Base-by-base conservation (phyloP, 2,888 invertebrate species). In the Conchocele bisecta region DNA sequence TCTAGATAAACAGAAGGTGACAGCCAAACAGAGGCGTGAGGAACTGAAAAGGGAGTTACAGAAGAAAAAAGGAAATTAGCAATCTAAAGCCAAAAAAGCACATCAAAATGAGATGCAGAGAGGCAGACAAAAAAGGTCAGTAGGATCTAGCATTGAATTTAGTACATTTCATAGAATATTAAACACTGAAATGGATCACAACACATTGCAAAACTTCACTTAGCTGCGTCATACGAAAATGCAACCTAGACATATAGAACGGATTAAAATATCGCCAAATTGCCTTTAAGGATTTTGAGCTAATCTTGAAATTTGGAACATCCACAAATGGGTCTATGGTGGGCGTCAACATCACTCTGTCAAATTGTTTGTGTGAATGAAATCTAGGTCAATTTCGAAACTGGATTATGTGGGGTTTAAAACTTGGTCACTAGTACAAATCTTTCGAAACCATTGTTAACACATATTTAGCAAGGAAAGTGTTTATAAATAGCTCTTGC, bases 101-200 rank as follows among this genome's bases (percentile, higher is more conserved):
- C 53, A 63, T 44, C 42, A 54, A 15, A 58, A 58, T 57, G 58
- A 65, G 41, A 37, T 65, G 39, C 65, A 65, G 46, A 65, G 57
- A 26, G 39, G 13, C 35, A 65, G 64, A 65, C 64, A 65, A 65
- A 54, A 57, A 57, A 46, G 56, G 64, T 64, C 35, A 44, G 11
- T 11, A 15, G 37, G 11, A 15, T 35, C 37, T 35, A 63, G 33
- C 39, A 46, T 37, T 37, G 39, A 46, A 24, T 46, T n/a, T n/a
- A 28, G 26, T 50, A 48, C 48, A 50, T 50, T 50, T 28, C 29
- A 26, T 50, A 24, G 50, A 26, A 50, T 28, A 50, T 50, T 50
- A 50, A 48, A 48, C 48, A 57, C 57, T 57, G 42, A 58, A 44
- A 58, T 41, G 22, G 42, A 44, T 58, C 42, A 58, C 41, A 41